These are phyloP conservation scores for Anastrepha ludens DNA, from an alignment of 1,140 invertebrate genomes.

Conservation along the genomic window DNA sequence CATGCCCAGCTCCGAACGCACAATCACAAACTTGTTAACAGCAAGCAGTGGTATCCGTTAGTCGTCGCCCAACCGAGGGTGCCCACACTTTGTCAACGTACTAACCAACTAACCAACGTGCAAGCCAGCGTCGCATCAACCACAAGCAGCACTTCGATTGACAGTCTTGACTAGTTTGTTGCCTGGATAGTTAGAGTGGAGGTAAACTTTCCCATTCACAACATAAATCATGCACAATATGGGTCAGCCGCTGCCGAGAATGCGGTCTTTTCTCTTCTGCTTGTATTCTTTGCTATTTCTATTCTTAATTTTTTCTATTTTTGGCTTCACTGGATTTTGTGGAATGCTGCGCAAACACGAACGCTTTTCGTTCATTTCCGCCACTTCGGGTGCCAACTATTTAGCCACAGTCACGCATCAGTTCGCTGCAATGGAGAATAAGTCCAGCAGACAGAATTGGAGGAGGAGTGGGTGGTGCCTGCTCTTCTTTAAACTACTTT, in stretches of 20 bases:
- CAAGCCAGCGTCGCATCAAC: neutral
- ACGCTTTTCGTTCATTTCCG: conserved; percentile 41
- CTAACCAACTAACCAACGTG: neutral
- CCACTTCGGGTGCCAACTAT: conserved; percentile 20
- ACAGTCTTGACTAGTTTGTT: neutral
- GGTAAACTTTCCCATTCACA: conserved; percentile 31
- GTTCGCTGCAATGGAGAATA: conserved; percentile 1
- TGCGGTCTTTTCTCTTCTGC: neutral
- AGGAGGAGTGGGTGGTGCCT: neutral
- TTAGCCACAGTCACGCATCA: neutral
- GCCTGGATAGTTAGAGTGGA: neutral
- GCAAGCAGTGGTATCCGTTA: neutral
- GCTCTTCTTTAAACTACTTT: neutral
- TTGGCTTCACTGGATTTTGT: neutral
- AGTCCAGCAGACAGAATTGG: neutral
- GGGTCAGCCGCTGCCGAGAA: conserved; percentile 8
- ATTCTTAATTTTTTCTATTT: neutral
- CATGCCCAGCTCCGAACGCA: neutral
- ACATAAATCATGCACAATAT: conserved; percentile 30
- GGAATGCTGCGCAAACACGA: conserved; percentile 44
- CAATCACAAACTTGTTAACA: conserved; percentile 37
- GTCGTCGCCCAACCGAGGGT: neutral
- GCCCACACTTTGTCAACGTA: neutral
- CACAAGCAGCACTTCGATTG: neutral
- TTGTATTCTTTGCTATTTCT: neutral